phyloP scores from a whole-genome alignment of 2,888 invertebrate species.

The Eilema sororculum region DNA sequence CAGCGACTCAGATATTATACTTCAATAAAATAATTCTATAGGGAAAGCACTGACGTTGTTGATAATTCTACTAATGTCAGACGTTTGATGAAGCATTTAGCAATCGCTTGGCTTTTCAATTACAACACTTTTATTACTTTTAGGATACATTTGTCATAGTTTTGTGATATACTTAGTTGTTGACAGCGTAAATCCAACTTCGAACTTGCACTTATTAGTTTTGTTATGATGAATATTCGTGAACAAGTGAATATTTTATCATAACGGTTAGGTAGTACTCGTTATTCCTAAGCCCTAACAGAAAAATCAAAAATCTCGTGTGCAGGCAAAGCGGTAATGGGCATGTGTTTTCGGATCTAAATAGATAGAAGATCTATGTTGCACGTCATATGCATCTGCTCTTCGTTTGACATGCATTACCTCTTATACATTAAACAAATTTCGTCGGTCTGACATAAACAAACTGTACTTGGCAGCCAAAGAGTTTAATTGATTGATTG shows the following conservation, averaged over 20 bases:
- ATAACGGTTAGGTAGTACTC: too few relatives aligned
- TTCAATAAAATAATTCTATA: too few relatives aligned
- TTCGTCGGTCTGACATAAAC: slow-evolving; percentile 47
- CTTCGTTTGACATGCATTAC: slow-evolving; percentile 29
- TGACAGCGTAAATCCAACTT: neutral
- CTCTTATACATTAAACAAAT: slow-evolving; percentile 37
- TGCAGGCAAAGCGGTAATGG: neutral
- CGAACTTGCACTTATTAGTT: neutral
- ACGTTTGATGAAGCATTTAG: too few relatives aligned
- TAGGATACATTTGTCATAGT: neutral
- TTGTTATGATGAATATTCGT: too few relatives aligned
- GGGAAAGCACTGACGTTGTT: too few relatives aligned
- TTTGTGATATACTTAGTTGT: neutral
- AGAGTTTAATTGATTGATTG: slow-evolving; percentile 77
- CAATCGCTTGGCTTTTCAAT: too few relatives aligned
- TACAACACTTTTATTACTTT: too few relatives aligned
- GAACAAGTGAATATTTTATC: too few relatives aligned
- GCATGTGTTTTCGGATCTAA: slow-evolving; percentile 11
- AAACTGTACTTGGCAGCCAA: slow-evolving; percentile 56
- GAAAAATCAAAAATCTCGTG: too few relatives aligned
- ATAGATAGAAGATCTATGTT: slow-evolving; percentile 12
- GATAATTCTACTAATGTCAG: too few relatives aligned
- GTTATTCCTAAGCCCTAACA: neutral
- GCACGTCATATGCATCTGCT: slow-evolving; percentile 18
- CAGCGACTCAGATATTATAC: too few relatives aligned